These are phyloP conservation scores for Astur gentilis DNA, from an alignment of 2,113 vertebrate genomes.

Conservation along the genomic window DNA sequence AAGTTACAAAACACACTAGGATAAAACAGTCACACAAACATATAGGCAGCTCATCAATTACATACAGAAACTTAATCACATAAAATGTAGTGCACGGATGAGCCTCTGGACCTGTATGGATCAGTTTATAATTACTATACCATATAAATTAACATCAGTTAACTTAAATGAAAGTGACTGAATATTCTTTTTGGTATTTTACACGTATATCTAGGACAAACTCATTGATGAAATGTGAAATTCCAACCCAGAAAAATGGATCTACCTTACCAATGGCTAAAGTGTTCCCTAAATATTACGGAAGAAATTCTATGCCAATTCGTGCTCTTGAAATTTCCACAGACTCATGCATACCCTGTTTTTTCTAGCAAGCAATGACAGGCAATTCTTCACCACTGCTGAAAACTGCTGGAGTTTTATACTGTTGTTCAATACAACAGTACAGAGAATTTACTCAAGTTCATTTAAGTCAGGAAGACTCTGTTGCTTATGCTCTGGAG, in stretches of 20 bases:
- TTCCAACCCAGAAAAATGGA: neutral
- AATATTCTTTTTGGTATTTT: neutral
- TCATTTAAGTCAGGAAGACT: neutral
- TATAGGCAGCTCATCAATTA: neutral
- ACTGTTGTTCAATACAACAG: neutral
- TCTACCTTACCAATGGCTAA: neutral
- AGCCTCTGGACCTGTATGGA: neutral
- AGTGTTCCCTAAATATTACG: neutral
- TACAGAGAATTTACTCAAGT: neutral
- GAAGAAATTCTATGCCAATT: neutral
- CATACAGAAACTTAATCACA: neutral
- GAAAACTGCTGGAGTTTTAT: neutral
- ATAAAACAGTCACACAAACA: neutral
- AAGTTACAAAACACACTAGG: neutral
- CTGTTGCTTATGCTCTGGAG: neutral
- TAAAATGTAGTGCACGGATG: neutral
- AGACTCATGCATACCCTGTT: neutral
- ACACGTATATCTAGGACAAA: neutral
- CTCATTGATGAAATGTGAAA: neutral
- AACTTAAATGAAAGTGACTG: neutral
- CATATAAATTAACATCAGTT: neutral
- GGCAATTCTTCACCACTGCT: neutral
- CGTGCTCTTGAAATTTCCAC: neutral
- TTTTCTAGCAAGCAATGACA: neutral
- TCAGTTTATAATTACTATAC: neutral